Conservation (phyloP, 2,113 vertebrate species). For the Rhizomys pruinosus region DNA sequence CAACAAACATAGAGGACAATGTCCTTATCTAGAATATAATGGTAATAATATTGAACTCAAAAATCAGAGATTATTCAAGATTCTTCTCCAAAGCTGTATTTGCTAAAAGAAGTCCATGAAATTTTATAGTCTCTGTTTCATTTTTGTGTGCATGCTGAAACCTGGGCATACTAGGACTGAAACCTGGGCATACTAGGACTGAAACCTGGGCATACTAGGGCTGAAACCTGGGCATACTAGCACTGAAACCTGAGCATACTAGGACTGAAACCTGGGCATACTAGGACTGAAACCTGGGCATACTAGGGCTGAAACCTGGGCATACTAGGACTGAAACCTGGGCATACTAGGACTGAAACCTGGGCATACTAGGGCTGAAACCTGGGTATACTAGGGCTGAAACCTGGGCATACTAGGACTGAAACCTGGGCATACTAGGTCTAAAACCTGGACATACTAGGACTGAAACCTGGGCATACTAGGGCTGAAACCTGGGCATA, state of each 20-base stretch:
- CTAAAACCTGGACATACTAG: too few relatives aligned
- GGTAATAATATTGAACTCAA: slow-evolving; percentile 36
- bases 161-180: neutral
- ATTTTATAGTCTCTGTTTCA: slow-evolving; percentile 33
- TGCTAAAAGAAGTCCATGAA: slow-evolving; percentile 31
- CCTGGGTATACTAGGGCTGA: neutral
- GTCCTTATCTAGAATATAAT: neutral
- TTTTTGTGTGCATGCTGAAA: neutral
- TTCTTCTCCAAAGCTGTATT: slow-evolving; percentile 29
- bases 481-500: neutral
- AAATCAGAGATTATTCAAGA: slow-evolving; percentile 49
- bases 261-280: too few relatives aligned
- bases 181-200: neutral
- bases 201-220: neutral
- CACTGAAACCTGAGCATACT: neutral
- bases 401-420: too few relatives aligned
- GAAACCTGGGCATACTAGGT: neutral
- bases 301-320: too few relatives aligned
- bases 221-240: too few relatives aligned
- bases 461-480: neutral
- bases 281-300: neutral
- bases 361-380: neutral
- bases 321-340: neutral
- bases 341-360: neutral
- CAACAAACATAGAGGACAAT: slow-evolving; percentile 3